Percentiles rank a stretch among this genome's conserved stretches.
Conservation (phyloP, 2,888 invertebrate genomes). For the Patella caerulea region DNA sequence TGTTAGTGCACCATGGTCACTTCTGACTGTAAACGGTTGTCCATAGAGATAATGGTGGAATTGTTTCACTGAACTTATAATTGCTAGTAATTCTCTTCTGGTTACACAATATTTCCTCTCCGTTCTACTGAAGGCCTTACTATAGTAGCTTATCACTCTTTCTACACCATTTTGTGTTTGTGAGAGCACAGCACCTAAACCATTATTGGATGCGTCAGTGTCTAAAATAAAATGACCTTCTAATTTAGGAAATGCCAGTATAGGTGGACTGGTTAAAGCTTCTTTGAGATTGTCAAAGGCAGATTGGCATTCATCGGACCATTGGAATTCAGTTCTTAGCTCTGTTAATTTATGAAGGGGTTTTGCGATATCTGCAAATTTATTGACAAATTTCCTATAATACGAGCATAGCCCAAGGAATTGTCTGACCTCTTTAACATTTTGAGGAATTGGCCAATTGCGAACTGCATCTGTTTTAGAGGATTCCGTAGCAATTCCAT, state of each 20-base stretch:
- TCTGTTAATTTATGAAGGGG: conserved; percentile 4
- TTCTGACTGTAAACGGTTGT: conserved; percentile 29
- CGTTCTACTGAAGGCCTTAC: no score
- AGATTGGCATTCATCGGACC: not conserved
- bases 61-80: conserved; percentile 25
- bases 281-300: not conserved
- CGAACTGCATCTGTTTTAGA: not conserved
- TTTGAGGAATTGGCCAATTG: not conserved
- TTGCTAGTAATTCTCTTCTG: no score
- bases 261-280: conserved; percentile 6
- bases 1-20: conserved; percentile 37
- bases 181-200: not conserved
- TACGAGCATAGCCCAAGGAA: not conserved
- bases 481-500: conserved; percentile 2
- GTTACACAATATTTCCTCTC: no score
- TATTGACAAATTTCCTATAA: not conserved
- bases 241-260: not conserved
- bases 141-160: no score
- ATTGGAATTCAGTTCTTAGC: not conserved
- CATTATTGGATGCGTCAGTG: conserved; percentile 3
- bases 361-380: not conserved
- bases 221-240: not conserved
- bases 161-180: not conserved
- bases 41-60: conserved; percentile 36
- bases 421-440: conserved; percentile 2